phyloP scores from a whole-genome alignment of 2,113 vertebrate genomes.

The Chloroceryle aenea region DNA sequence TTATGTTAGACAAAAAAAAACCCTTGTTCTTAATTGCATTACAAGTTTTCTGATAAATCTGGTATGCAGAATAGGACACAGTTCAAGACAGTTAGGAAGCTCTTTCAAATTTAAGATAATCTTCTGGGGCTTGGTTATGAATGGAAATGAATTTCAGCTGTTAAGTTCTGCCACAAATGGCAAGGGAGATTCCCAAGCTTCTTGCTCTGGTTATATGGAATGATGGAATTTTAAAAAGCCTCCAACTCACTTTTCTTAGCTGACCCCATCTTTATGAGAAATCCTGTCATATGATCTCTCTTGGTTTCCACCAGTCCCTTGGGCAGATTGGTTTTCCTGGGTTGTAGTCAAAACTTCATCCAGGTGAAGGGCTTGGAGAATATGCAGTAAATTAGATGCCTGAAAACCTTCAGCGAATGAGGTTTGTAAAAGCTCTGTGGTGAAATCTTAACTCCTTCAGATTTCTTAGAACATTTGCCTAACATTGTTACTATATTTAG shows the following conservation, averaged over 20 bases:
- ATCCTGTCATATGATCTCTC: background rate
- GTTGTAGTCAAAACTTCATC: background rate
- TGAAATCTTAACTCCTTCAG: background rate
- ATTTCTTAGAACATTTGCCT: background rate
- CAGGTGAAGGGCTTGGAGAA: background rate
- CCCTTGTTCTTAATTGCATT: too few species aligned
- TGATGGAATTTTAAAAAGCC: background rate
- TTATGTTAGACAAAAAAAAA: background rate
- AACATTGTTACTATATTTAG: background rate
- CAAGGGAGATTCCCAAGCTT: background rate
- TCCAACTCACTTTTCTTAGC: background rate
- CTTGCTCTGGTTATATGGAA: background rate
- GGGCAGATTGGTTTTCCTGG: background rate
- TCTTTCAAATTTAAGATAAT: background rate
- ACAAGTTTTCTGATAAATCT: background rate
- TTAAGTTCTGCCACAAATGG: background rate
- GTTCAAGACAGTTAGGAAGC: background rate
- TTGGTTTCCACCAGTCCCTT: background rate
- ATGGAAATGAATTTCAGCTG: background rate
- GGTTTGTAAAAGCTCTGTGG: background rate
- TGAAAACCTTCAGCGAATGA: background rate
- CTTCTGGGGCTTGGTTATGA: background rate
- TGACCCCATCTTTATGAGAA: background rate
- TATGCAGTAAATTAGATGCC: background rate
- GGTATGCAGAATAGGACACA: background rate